Evolutionary conservation across 2,113 vertebrate genomes (phyloP).

Genomic region (Dipodomys spectabilis): DNA sequence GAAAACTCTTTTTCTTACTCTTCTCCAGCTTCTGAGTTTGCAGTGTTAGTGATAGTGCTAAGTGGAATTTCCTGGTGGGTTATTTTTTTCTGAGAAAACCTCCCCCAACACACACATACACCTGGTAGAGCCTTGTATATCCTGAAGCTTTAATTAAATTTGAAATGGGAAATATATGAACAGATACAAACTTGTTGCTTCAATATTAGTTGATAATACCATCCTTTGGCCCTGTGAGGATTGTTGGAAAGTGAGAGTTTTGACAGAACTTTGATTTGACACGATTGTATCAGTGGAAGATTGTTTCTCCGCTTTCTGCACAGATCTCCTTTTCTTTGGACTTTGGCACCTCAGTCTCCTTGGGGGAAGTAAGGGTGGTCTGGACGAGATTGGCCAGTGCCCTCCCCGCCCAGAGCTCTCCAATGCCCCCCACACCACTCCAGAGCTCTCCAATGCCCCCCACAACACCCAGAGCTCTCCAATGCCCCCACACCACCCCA

Average conservation of each 20-base stretch:
- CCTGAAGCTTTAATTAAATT: conserved; percentile 44
- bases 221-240: not conserved
- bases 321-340: not conserved
- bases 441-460: too few species aligned
- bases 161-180: not conserved
- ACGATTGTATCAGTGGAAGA: fast-evolving
- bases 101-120: too few species aligned
- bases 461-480: too few species aligned
- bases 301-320: not conserved
- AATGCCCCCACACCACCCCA: too few species aligned
- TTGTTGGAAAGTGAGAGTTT: not conserved
- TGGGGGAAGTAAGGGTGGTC: not conserved
- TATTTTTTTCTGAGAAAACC: not conserved
- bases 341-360: fast-evolving
- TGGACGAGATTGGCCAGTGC: fast-evolving
- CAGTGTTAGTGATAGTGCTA: too few species aligned
- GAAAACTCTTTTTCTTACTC: not conserved
- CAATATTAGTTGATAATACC: not conserved
- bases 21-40: not conserved
- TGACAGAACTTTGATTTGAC: not conserved
- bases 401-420: fast-evolving
- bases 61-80: not conserved
- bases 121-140: not conserved
- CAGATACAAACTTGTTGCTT: not conserved
- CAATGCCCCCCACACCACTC: too few species aligned